phyloP scores from a whole-genome alignment of 1,140 invertebrate species.

The Eurosta solidaginis region DNA sequence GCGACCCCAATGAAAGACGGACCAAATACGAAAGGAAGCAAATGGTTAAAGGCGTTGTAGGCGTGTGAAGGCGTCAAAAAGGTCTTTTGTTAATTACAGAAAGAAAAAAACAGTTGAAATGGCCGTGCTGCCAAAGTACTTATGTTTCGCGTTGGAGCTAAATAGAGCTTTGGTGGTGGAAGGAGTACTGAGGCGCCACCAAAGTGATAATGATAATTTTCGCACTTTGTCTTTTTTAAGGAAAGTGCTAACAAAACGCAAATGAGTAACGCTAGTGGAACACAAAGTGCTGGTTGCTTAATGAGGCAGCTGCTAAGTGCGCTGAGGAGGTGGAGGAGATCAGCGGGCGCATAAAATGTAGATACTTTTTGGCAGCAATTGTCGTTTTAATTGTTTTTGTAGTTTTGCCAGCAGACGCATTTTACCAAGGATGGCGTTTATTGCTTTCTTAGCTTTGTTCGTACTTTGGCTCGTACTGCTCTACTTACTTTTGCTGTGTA shows the following conservation, averaged over 20 bases:
- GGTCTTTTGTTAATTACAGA: slow-evolving; percentile 16
- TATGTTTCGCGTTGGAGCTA: background rate
- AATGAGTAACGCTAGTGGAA: background rate
- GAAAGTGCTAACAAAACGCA: background rate
- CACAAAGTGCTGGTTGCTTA: background rate
- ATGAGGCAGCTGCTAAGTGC: background rate
- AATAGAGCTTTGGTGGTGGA: background rate
- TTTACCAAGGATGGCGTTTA: background rate
- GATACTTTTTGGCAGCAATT: slow-evolving; percentile 11
- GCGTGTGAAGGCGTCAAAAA: slow-evolving; percentile 1
- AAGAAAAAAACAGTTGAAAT: background rate
- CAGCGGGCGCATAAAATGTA: background rate
- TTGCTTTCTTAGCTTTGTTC: background rate
- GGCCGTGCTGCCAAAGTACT: background rate
- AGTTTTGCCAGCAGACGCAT: background rate
- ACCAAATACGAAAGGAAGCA: too few species aligned
- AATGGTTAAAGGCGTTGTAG: background rate
- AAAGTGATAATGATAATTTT: slow-evolving; percentile 37
- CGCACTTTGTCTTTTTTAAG: slow-evolving; percentile 28
- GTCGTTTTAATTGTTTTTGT: background rate
- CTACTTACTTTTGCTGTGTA: background rate
- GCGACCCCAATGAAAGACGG: too few species aligned
- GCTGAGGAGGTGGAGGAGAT: background rate
- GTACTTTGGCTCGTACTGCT: background rate
- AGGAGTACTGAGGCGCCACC: slow-evolving; percentile 1